Evolutionary conservation across 2,797 vertebrate species (phyloP).

Genomic region (Propithecus perrieri): DNA sequence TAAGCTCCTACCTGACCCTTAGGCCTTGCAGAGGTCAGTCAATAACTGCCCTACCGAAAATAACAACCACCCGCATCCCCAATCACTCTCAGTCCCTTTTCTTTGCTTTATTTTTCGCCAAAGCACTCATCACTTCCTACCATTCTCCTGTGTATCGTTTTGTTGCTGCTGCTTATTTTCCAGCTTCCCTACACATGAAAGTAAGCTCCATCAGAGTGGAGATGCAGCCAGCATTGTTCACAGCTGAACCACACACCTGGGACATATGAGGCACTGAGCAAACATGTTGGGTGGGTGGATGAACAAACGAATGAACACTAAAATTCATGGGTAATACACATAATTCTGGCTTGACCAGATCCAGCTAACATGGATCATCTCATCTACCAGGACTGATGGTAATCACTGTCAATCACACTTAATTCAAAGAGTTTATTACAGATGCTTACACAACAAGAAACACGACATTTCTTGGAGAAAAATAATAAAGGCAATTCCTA

Average conservation of each 20-base stretch:
- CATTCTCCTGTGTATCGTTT: too few species aligned
- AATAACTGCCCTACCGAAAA: rapidly evolving
- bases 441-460: background rate
- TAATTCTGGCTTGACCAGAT: background rate
- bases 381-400: background rate
- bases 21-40: background rate
- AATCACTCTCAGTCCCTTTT: background rate
- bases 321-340: background rate
- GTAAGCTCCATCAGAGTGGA: background rate
- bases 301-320: background rate
- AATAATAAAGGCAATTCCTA: background rate
- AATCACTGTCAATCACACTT: background rate
- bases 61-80: too few species aligned
- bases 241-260: background rate
- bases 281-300: background rate
- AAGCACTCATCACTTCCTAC: too few species aligned
- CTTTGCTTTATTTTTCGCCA: background rate
- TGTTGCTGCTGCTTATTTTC: background rate
- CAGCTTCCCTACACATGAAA: background rate
- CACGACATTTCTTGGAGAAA: background rate
- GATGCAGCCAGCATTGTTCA: background rate
- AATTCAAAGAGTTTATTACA: background rate
- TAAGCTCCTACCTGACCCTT: background rate
- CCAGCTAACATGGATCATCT: background rate
- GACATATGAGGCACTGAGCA: background rate